Evolutionary conservation across 2,797 vertebrate genomes (phyloP), one percentile per base, ranked within the genome.

Genomic region (Peromyscus nudipes): DNA sequence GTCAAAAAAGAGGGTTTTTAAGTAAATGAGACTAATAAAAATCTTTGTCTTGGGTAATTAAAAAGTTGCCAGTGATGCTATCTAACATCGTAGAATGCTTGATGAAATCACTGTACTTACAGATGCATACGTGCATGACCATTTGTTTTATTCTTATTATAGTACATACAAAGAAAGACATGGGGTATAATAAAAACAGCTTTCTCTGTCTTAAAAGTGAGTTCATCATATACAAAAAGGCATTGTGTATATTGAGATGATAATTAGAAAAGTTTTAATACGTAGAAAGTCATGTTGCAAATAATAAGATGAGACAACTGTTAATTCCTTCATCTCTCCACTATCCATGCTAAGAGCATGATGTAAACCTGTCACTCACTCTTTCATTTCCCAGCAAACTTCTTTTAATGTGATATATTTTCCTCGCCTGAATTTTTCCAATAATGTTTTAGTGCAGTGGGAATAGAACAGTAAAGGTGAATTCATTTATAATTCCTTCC

Each of bases 401-500:
- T 94, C 43, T 94, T 16, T 92, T 64, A 92, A 89, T 80, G 17
- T 71, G 8, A 37, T 91, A 46, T 40, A 12, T 93, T 92, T 96
- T 86, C 14, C 71, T 90, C 89, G 40, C 34, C 23, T 92, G 67
- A 92, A n/a, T 67, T 52, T 23, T 96, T 87, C 75, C 34, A 94
- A 81, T 93, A 92, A 87, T 43, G 89, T 93, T 93, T 96, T 94
- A 92, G 34, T 90, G 46, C 34, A 88, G n/a, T 27, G 17, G 11
- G 43, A 84, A 93, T 80, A 75, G 43, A 96, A 93, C 76, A 97
- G 67, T 89, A 94, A 81, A 89, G 57, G 6, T 88, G 11, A 7
- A 85, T 55, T 96, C 40, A 82, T 92, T 95, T 96, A 37, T 79
- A 96, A 96, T 96, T 85, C 49, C 10, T 84, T 79, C 64, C 84